Evolutionary conservation across 2,113 vertebrate species (phyloP).

Genomic region (Perca fluviatilis): DNA sequence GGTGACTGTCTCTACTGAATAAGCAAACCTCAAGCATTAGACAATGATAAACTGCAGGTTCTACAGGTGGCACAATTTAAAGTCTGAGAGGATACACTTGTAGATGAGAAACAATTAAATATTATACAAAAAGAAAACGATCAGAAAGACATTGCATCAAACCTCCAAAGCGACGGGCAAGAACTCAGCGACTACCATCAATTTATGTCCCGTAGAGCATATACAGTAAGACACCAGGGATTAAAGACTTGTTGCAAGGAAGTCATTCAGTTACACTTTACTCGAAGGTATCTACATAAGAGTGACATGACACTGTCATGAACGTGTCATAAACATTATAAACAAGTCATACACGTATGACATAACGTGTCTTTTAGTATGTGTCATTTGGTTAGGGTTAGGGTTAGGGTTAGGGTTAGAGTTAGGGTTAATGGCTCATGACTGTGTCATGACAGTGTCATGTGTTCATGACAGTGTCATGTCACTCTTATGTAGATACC

Average conservation of each 20-base stretch:
- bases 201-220: background rate
- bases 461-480: too few relatives aligned
- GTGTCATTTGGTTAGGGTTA: too few relatives aligned
- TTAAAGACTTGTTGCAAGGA: background rate
- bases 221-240: background rate
- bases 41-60: constrained; percentile 27
- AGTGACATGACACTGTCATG: too few relatives aligned
- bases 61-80: constrained; percentile 10
- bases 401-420: too few relatives aligned
- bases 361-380: too few relatives aligned
- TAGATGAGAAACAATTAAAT: background rate
- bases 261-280: too few relatives aligned
- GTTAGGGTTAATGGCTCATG: too few relatives aligned
- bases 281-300: too few relatives aligned
- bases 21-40: constrained; percentile 27
- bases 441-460: too few relatives aligned
- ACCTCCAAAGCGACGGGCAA: background rate
- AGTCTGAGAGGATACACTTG: background rate
- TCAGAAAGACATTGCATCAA: background rate
- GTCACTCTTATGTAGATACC: too few relatives aligned
- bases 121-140: constrained; percentile 13
- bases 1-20: constrained; percentile 19
- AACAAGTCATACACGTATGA: too few relatives aligned
- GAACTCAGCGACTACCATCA: background rate
- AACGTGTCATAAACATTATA: too few relatives aligned